phyloP scores from a whole-genome alignment of 1,140 invertebrate genomes.

The Orchestia grillus region DNA sequence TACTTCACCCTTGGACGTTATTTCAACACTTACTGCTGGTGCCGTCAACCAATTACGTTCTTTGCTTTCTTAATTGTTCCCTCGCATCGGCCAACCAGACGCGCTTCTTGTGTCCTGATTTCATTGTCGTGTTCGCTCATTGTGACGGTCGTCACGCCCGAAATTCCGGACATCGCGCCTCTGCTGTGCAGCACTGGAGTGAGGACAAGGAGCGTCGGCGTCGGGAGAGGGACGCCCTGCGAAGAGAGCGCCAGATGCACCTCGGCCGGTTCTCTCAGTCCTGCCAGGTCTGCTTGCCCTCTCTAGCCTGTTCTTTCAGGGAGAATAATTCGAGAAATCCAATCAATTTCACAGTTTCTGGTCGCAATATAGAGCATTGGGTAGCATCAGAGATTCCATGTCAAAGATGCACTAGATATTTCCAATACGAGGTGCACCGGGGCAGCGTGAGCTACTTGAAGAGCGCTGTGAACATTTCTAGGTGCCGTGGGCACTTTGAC shows the following conservation, averaged over 20 bases:
- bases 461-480: no score
- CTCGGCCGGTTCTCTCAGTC: slow-evolving; percentile 67
- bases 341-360: no score
- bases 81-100: neutral
- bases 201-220: slow-evolving; percentile 67
- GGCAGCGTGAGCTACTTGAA: neutral
- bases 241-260: slow-evolving; percentile 65
- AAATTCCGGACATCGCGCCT: neutral
- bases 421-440: no score
- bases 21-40: neutral
- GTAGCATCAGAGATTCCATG: no score
- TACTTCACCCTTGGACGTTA: neutral
- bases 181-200: slow-evolving; percentile 63
- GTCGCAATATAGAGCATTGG: no score
- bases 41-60: neutral
- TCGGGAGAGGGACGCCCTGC: slow-evolving; percentile 65
- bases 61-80: neutral
- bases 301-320: neutral
- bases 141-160: neutral
- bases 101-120: neutral
- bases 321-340: no score
- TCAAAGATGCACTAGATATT: no score
- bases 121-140: neutral
- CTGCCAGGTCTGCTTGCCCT: slow-evolving; percentile 63
- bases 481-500: no score